A percentile compares a stretch with the other conserved stretches of the same genome.
Conservation (phyloP, 2,113 vertebrate genomes). For the Helogale parvula region DNA sequence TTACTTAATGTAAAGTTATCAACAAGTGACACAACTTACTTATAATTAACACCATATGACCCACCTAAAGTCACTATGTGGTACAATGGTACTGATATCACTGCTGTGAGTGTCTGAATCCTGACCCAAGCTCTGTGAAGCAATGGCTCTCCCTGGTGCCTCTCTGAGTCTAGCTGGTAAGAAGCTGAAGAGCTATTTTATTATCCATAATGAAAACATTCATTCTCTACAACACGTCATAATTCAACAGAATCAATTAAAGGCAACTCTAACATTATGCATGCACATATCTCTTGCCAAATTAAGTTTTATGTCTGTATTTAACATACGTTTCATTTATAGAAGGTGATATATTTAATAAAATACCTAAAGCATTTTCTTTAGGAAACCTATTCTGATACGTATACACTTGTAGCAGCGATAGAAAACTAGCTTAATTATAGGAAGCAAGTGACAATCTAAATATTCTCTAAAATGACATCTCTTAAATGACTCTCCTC, state of each 20-base stretch:
- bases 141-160: not conserved
- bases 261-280: not conserved
- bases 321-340: not conserved
- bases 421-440: not conserved
- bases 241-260: not conserved
- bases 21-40: not conserved
- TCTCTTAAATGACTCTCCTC: not conserved
- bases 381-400: not conserved
- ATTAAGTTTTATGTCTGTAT: not conserved
- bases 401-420: not conserved
- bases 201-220: not conserved
- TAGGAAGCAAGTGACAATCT: not conserved
- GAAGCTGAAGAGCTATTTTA: not conserved
- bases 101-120: not conserved
- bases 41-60: not conserved
- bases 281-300: not conserved
- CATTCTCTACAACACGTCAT: not conserved
- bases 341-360: conserved; percentile 20
- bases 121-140: not conserved
- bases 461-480: not conserved
- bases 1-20: not conserved
- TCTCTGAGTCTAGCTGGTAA: not conserved
- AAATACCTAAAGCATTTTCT: not conserved
- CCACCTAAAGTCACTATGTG: not conserved
- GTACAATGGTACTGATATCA: not conserved